Evolutionary conservation across 1,140 invertebrate genomes (phyloP).

Genomic region (Drosophila tsacasi): DNA sequence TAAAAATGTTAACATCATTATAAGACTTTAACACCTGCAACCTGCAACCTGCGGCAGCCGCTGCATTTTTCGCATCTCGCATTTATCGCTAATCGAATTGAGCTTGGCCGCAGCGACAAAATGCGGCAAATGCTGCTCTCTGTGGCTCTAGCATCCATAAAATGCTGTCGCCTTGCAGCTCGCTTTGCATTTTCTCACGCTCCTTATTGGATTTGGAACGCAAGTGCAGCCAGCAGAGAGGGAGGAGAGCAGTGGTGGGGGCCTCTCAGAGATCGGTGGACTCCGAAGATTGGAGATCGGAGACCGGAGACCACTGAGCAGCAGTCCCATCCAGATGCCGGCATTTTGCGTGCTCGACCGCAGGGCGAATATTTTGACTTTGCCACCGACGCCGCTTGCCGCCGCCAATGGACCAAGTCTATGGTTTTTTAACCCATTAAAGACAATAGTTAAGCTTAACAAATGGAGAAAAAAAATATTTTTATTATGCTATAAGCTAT

Average conservation of each 20-base stretch:
- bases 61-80: conserved; percentile 72
- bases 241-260: neutral
- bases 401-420: conserved; percentile 46
- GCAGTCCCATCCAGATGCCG: conserved; percentile 41
- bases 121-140: conserved; percentile 41
- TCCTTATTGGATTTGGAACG: conserved; percentile 80
- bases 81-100: conserved; percentile 78
- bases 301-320: conserved; percentile 36
- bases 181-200: conserved; percentile 81
- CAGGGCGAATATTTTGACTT: conserved; percentile 75
- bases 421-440: conserved; percentile 36
- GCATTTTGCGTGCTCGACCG: conserved; percentile 72
- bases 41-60: conserved; percentile 42
- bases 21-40: conserved; percentile 79
- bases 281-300: neutral
- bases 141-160: conserved; percentile 64
- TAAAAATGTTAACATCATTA: conserved; percentile 84
- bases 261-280: conserved; percentile 7
- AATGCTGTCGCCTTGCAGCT: conserved; percentile 70
- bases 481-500: neutral
- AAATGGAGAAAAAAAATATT: neutral
- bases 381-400: conserved; percentile 72
- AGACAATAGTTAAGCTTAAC: neutral
- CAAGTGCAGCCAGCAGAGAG: conserved; percentile 46
- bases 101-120: conserved; percentile 46